Evolutionary conservation across 2,113 vertebrate species (phyloP).

Genomic region (Peromyscus leucopus): DNA sequence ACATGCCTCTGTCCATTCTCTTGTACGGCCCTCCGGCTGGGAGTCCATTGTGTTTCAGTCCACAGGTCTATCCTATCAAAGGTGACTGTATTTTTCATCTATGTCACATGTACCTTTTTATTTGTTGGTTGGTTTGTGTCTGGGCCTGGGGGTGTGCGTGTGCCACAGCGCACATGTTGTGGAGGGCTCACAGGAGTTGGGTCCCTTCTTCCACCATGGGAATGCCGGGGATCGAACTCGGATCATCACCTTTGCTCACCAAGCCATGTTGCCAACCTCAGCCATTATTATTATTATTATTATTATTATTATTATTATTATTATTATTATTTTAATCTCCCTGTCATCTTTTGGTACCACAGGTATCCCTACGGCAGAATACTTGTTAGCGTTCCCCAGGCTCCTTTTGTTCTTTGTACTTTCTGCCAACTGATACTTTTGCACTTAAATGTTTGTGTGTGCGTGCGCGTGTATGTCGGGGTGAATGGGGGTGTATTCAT

Average conservation of each 20-base stretch:
- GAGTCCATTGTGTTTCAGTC: background rate
- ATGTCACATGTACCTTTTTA: background rate
- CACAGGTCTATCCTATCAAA: background rate
- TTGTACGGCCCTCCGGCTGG: background rate
- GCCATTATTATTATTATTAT: background rate
- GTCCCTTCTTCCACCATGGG: background rate
- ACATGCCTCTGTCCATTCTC: background rate
- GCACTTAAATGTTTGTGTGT: background rate
- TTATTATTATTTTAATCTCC: background rate
- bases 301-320: background rate
- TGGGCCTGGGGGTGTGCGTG: background rate
- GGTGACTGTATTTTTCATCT: background rate
- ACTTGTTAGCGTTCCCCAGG: background rate
- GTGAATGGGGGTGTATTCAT: background rate
- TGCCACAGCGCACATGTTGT: background rate
- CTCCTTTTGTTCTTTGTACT: background rate
- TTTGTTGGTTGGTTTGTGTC: background rate
- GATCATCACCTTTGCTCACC: background rate
- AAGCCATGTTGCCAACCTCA: background rate
- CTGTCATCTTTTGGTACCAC: background rate
- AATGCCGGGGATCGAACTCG: background rate
- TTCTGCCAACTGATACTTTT: background rate
- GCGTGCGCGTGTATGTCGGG: rapidly evolving
- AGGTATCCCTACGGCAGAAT: background rate
- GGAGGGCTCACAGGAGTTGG: background rate